A percentile compares a stretch with the other conserved stretches of the same genome.
phyloP scores from a whole-genome alignment of 2,797 vertebrate species.

The Falco columbarius region DNA sequence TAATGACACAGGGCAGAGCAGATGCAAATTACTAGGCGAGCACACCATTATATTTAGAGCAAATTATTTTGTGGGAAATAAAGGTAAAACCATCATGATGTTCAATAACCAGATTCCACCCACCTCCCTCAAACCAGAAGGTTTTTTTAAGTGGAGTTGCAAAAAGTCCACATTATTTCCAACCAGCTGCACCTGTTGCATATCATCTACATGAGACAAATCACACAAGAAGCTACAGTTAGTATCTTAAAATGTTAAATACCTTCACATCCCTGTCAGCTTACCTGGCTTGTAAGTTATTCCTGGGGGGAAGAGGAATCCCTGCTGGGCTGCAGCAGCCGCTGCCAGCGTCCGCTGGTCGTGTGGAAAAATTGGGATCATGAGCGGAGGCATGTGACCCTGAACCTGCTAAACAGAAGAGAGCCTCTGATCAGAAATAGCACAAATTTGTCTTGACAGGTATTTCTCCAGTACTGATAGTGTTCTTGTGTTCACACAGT shows the following conservation, averaged over 20 bases:
- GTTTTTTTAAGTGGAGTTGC: constrained; percentile 22
- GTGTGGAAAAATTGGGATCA: constrained; percentile 99
- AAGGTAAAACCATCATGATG: neutral
- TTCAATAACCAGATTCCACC: constrained; percentile 3
- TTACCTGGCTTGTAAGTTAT: constrained; percentile 99
- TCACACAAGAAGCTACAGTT: constrained; percentile 30
- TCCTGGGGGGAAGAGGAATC: constrained; percentile 98
- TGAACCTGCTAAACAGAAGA: constrained; percentile 99
- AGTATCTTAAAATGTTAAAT: constrained; percentile 45
- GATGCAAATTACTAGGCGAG: constrained; percentile 21
- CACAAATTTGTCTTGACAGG: constrained; percentile 87
- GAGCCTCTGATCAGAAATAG: constrained; percentile 93
- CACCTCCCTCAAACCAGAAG: neutral
- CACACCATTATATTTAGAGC: neutral
- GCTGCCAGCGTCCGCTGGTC: constrained; percentile 99
- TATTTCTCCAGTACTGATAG: constrained; percentile 78
- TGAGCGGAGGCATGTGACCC: constrained; percentile 99
- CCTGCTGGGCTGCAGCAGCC: constrained; percentile 97
- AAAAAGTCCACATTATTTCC: neutral
- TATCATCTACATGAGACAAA: neutral
- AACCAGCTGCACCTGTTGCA: neutral
- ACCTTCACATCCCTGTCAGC: constrained; percentile 46
- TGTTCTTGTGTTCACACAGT: constrained; percentile 78
- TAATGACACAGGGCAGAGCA: neutral
- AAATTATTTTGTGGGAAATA: neutral